These are phyloP conservation scores for Callosobruchus maculatus DNA, from an alignment of 2,888 invertebrate genomes.

Conservation along the genomic window DNA sequence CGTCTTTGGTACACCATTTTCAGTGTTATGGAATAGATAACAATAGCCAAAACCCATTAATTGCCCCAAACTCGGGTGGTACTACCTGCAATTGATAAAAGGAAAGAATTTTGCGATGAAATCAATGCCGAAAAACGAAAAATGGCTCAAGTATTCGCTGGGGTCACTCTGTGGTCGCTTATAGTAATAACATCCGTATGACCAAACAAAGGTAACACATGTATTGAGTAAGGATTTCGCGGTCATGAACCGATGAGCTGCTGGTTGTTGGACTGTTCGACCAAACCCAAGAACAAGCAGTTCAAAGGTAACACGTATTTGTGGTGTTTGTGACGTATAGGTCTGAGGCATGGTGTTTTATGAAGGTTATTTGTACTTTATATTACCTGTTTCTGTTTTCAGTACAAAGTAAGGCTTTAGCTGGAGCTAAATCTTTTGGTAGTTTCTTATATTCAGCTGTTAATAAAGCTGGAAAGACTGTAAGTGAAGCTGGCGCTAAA, in stretches of 20 bases:
- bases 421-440: slow-evolving; percentile 86
- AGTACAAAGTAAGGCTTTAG: slow-evolving; percentile 87
- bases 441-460: slow-evolving; percentile 93
- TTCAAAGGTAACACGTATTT: not conserved
- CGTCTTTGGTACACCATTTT: too few relatives aligned
- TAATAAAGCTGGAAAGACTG: slow-evolving; percentile 91
- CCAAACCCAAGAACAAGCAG: too few relatives aligned
- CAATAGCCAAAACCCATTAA: too few relatives aligned
- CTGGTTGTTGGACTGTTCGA: too few relatives aligned
- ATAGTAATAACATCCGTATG: not conserved
- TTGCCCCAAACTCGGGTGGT: too few relatives aligned
- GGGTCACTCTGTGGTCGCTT: too few relatives aligned
- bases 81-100: too few relatives aligned
- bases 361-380: slow-evolving; percentile 19
- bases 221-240: slow-evolving; percentile 6
- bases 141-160: too few relatives aligned
- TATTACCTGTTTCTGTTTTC: slow-evolving; percentile 34
- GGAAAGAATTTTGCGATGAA: too few relatives aligned
- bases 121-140: too few relatives aligned
- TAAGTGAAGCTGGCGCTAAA: slow-evolving; percentile 85
- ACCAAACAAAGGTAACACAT: not conserved
- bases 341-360: not conserved
- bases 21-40: too few relatives aligned
- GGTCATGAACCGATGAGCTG: too few relatives aligned
- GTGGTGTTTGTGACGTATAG: slow-evolving; percentile 1